phyloP scores from a whole-genome alignment of 2,888 invertebrate genomes.

The Mythimna vitellina region DNA sequence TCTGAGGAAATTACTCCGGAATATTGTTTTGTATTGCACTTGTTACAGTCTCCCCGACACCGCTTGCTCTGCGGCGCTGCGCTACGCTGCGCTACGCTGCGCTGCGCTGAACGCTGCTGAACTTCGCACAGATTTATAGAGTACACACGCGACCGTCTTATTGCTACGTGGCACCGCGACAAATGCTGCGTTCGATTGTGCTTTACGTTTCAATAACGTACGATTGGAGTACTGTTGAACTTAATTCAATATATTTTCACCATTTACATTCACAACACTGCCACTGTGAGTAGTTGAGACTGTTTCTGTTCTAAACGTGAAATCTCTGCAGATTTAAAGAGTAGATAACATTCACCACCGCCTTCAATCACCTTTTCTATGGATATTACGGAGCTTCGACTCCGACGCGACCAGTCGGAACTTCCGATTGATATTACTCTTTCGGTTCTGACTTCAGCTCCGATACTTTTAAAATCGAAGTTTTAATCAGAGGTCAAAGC shows the following conservation, averaged over 20 bases:
- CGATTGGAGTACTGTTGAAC: constrained; percentile 19
- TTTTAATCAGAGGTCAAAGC: too few relatives aligned
- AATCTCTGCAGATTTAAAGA: not conserved
- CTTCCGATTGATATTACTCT: too few relatives aligned
- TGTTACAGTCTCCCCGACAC: constrained; percentile 66
- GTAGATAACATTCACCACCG: not conserved
- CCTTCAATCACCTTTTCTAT: not conserved
- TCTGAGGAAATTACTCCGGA: constrained; percentile 76
- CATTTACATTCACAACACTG: not conserved
- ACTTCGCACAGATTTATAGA: constrained; percentile 70
- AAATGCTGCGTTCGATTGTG: constrained; percentile 60
- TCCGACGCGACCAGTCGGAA: too few relatives aligned
- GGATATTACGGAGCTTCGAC: too few relatives aligned
- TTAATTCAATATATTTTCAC: constrained; percentile 28
- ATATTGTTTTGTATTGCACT: constrained; percentile 80
- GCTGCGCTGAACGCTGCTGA: constrained; percentile 53
- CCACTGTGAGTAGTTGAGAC: not conserved
- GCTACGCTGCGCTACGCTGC: constrained; percentile 23
- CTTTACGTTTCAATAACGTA: constrained; percentile 55
- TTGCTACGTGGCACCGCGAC: constrained; percentile 65
- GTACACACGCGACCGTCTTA: constrained; percentile 63
- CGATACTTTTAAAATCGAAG: too few relatives aligned
- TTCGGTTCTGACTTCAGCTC: too few relatives aligned
- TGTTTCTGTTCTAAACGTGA: not conserved
- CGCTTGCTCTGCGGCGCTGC: constrained; percentile 49